Evolutionary conservation across 2,888 invertebrate genomes (phyloP), one percentile per base, ranked within the genome.

Genomic region (Lycocerus yunnanus): DNA sequence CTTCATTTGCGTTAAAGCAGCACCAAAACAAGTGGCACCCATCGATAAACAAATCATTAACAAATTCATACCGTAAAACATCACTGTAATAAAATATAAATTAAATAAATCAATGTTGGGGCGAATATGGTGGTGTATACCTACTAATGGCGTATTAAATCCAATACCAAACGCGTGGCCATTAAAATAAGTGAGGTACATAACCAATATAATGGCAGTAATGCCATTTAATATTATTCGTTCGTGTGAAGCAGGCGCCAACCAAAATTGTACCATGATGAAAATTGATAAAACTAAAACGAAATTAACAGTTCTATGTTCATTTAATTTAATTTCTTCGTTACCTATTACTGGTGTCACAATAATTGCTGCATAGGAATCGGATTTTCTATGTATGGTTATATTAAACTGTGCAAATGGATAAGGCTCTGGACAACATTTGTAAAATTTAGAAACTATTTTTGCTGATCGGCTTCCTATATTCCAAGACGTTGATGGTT

Each of bases 161-260:
- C 89, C 89, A 83, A 89, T 86, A 1, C 89, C 87, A 10, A 90
- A 90, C 65, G 91, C 83, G 81, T 90, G 88, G 73, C 90, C 88
- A 0, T 90, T 88, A 81, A 93, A 92, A 84, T 91, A 92, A 82
- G 92, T 86, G 66, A 93, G 87, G 81, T 91, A 91, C 15, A 91
- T 84, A 10, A 89, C 88, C 58, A 91, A 89, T 67, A 92, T 88
- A 0, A 93, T 82, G 9, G 90, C 88, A 11, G 90, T 89, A 68
- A 90, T 87, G 8, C 90, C 90, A 78, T 90, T 91, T 15, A 92
- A 83, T 14, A 90, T 84, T 15, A 93, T 88, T 84, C 92, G 92
- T 83, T 92, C 92, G 15, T 90, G 91, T 80, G 91, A 89, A 79
- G 90, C 89, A 0, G 92, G 91, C 1, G 93, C 92, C 66, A 93